Evolutionary conservation across 2,113 vertebrate genomes (phyloP), one percentile per base, ranked within the genome.

Genomic region (Tamias sibiricus): DNA sequence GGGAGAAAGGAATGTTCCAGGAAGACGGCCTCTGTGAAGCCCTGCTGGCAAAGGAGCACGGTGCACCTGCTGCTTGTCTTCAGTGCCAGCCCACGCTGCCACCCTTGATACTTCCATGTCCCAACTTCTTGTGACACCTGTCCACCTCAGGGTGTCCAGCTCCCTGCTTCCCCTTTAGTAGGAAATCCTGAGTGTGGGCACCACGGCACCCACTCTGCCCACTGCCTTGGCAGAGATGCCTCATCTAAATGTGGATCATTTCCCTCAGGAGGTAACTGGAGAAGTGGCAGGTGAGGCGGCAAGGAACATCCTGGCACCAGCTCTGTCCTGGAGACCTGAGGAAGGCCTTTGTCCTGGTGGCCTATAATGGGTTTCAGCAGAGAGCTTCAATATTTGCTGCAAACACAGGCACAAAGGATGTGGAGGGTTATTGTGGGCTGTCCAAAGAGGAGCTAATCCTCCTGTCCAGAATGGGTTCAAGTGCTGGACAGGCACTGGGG

Each of bases 241-340:
- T 40, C 13, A 40, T 40, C 85, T 95, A 75, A 87, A 68, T 14
- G 69, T 9, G 62, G 88, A 13, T 71, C 40, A 12, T 71, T 75
- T 85, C 90, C 81, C 93, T 74, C 76, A 0, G 22, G 86, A n/a
- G 76, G 98, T 97, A 98, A 97, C 97, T 81, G 89, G 97, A 98
- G 97, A 96, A 37, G 42, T 3, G 10, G 95, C 98, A 98, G 97
- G 98, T 98, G 98, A 97, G 40, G 92, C n/a, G 17, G 42, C 32
- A 6, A 72, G 93, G 93, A 47, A 81, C 87, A 95, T 94, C 95
- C 93, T 92, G 91, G 90, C 87, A 76, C 84, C 0, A 12, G 90
- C 52, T 96, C 91, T 90, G 87, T 80, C 54, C 84, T 35, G 76
- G 89, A 81, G 90, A 85, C 77, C 80, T 2, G 2, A 0, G 44